Base-by-base conservation (phyloP, 2,888 invertebrate species). In the Tetrapedia diversipes region DNA sequence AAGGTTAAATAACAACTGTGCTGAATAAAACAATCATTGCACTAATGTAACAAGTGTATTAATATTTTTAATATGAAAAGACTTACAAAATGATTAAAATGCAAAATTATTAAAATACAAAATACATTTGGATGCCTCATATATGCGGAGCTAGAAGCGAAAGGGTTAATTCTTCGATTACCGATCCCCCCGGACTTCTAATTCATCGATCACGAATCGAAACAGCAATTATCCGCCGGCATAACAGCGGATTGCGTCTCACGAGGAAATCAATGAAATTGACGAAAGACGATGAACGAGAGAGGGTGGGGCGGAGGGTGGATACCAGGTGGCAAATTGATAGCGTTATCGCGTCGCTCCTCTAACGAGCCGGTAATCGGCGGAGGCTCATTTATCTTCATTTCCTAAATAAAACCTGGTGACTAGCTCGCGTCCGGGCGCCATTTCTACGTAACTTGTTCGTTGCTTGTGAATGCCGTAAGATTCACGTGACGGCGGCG, bases 381-480 rank as follows among this genome's bases (percentile, higher is more conserved):
- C 56, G 57, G 59, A 10, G 66, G 78, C 81, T 79, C 86, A 85
- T 89, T 84, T 75, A 82, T 89, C 87, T 89, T 89, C 86, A 85
- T 89, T 89, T 87, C 73, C 84, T 80, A 70, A 59, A 77, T 78
- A 76, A 80, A 86, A 76, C 75, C 75, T n/a, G n/a, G 72, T 76
- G 73, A 64, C 67, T 72, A 1, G 32, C 61, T 16, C 53, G 60
- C n/a, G 27, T 41, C 59, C 49, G 64, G n/a, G 51, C 53, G 49
- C 64, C 59, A 76, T 56, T 64, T 45, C 60, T 59, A 49, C 27
- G 32, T 39, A 29, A n/a, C n/a, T n/a, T n/a, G n/a, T n/a, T n/a
- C n/a, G n/a, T n/a, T n/a, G n/a, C n/a, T n/a, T n/a, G n/a, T n/a
- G n/a, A n/a, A n/a, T n/a, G n/a, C n/a, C n/a, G n/a, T 32, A 43